Evolutionary conservation across 2,113 vertebrate species (phyloP).

Genomic region (Callithrix jacchus): DNA sequence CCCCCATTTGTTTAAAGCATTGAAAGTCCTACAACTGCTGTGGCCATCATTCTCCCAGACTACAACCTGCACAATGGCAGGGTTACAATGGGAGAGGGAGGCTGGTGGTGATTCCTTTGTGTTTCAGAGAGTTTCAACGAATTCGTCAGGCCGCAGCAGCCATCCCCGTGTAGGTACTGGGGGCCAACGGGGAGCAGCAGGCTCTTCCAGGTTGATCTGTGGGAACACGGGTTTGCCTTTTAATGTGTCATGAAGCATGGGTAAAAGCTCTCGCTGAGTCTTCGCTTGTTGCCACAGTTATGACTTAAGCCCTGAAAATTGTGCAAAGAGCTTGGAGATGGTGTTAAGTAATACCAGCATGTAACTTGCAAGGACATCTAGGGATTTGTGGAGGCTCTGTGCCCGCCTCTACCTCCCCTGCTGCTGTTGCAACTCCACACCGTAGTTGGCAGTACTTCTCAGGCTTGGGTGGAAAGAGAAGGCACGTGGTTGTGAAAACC

Average conservation of each 20-base stretch:
- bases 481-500: not conserved
- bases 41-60: conserved; percentile 73
- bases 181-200: not conserved
- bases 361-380: not conserved
- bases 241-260: not conserved
- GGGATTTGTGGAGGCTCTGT: not conserved
- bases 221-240: not conserved
- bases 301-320: not conserved
- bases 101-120: not conserved
- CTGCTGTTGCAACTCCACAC: not conserved
- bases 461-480: not conserved
- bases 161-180: fast-evolving
- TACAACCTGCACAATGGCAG: conserved; percentile 50
- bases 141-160: not conserved
- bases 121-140: not conserved
- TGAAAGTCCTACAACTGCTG: conserved; percentile 78
- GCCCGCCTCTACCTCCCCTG: not conserved
- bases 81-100: conserved; percentile 24
- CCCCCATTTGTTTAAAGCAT: conserved; percentile 68
- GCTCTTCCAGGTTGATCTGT: not conserved
- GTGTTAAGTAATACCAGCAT: fast-evolving
- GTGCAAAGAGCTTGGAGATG: not conserved
- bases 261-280: not conserved
- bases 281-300: not conserved
- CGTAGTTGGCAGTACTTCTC: not conserved